These are phyloP conservation scores for Cheilosia urbana DNA, from an alignment of 2,888 invertebrate species.

Conservation along the genomic window DNA sequence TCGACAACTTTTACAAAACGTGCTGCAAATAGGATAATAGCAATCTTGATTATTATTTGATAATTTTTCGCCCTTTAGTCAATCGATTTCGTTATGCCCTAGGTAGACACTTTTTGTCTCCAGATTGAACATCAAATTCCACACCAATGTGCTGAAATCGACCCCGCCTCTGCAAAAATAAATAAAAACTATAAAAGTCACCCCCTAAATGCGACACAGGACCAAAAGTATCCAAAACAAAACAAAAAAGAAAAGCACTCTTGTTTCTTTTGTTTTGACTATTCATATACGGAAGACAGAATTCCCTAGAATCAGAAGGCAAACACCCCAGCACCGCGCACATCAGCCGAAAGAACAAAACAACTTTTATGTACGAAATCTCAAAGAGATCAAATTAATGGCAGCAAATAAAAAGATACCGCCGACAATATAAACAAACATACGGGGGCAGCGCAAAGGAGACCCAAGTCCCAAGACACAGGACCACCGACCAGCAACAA, in stretches of 20 bases:
- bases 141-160: not conserved
- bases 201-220: constrained; percentile 2
- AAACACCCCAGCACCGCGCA: not conserved
- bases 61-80: too few species aligned
- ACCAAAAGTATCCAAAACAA: not conserved
- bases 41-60: too few species aligned
- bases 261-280: constrained; percentile 44
- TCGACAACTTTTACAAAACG: too few species aligned
- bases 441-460: constrained; percentile 21
- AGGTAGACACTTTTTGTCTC: not conserved
- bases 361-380: constrained; percentile 69
- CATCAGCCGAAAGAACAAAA: constrained; percentile 55
- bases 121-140: not conserved
- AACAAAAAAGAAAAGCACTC: constrained; percentile 15
- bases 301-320: constrained; percentile 36
- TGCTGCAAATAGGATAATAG: too few species aligned
- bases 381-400: constrained; percentile 75
- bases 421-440: constrained; percentile 67
- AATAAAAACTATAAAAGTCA: not conserved
- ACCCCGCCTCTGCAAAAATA: not conserved
- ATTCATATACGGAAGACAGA: constrained; percentile 33
- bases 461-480: constrained; percentile 25
- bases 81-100: too few species aligned
- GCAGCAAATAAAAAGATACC: constrained; percentile 74
- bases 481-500: constrained; percentile 73